Conservation (phyloP, 2,888 invertebrate species). For the Drosophila antonietae region DNA sequence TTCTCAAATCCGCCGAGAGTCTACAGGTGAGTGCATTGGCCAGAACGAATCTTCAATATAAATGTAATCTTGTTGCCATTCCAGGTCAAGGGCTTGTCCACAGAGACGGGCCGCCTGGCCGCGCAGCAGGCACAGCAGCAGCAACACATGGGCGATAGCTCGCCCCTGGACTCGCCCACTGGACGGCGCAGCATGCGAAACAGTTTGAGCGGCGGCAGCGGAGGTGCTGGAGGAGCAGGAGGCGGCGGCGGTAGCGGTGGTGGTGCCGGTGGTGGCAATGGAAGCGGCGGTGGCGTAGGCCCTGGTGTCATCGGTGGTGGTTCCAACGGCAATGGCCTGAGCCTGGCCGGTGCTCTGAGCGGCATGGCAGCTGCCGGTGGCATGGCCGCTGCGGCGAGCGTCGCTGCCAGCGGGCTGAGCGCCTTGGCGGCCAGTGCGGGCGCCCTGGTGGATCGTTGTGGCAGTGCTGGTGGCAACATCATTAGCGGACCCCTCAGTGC, state of each 20-base stretch:
- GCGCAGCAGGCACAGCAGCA: constrained; percentile 84
- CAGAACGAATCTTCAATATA: not conserved
- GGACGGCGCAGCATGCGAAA: constrained; percentile 84
- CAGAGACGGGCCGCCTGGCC: constrained; percentile 87
- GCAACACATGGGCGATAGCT: constrained; percentile 80
- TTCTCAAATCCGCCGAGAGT: constrained; percentile 95
- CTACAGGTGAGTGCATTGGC: constrained; percentile 88
- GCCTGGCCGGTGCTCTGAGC: constrained; percentile 61
- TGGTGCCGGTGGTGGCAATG: constrained; percentile 43
- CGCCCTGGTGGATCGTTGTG: constrained; percentile 67
- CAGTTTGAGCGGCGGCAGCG: constrained; percentile 81
- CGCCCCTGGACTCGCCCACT: constrained; percentile 84
- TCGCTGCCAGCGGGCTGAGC: constrained; percentile 68
- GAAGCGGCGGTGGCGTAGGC: constrained; percentile 28
- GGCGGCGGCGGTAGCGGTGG: constrained; percentile 27
- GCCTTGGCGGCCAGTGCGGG: constrained; percentile 67
- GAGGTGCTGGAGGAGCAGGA: constrained; percentile 37
- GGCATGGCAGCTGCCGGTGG: constrained; percentile 74
- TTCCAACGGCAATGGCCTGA: constrained; percentile 68
- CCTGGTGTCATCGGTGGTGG: constrained; percentile 43
- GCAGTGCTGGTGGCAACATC: constrained; percentile 68
- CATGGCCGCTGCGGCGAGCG: constrained; percentile 68
- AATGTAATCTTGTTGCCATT: not conserved
- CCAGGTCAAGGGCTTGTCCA: constrained; percentile 91
- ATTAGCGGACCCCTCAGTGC: constrained; percentile 59